Evolutionary conservation across 2,797 vertebrate species (phyloP).

Genomic region (Novumbra hubbsi): DNA sequence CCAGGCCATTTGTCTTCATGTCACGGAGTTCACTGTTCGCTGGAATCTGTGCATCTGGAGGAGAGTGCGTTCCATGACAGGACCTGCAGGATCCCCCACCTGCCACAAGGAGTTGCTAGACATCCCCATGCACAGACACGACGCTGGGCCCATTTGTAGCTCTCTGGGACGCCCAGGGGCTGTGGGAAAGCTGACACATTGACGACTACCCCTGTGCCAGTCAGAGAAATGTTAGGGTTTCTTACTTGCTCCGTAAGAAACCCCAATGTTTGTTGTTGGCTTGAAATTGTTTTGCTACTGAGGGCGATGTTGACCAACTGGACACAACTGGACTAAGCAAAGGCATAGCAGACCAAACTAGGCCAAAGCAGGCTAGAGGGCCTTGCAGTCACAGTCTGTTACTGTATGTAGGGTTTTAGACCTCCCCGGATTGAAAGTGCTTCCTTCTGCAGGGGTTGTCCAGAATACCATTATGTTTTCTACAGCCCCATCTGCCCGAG

Average conservation of each 20-base stretch:
- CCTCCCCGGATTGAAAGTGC: constrained; percentile 41
- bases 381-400: constrained; percentile 19
- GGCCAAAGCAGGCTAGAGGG: constrained; percentile 1
- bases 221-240: background rate
- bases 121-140: no score
- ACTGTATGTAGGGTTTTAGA: constrained; percentile 7
- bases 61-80: no score
- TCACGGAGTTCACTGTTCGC: no score
- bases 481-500: background rate
- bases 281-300: background rate
- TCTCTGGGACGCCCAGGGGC: no score
- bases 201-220: no score
- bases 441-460: constrained; percentile 36
- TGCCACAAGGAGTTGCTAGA: no score
- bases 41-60: no score
- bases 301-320: background rate
- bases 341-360: background rate
- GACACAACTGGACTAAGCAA: background rate
- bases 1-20: no score
- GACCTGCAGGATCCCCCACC: no score
- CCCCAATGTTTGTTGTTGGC: background rate
- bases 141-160: no score
- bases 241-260: background rate
- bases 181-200: no score
- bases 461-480: constrained; percentile 8